Conservation (phyloP, 2,797 vertebrate species). For the Anabas testudineus region DNA sequence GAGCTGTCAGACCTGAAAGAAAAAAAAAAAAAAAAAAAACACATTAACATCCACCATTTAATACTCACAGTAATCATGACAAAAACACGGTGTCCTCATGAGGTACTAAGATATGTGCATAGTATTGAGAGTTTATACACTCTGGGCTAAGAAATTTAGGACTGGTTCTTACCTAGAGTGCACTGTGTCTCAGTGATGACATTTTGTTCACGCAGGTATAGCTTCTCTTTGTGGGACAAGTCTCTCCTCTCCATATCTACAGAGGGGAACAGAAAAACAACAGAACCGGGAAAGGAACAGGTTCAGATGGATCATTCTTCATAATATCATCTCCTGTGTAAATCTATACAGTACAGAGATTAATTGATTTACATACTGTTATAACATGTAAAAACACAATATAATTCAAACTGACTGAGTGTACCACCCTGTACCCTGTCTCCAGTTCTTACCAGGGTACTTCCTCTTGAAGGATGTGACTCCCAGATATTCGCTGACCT, state of each 20-base stretch:
- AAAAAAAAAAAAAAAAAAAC: background rate
- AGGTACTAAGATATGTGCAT: background rate
- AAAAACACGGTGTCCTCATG: background rate
- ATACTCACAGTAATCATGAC: background rate
- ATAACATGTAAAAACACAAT: background rate
- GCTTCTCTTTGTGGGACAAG: slow-evolving; percentile 97
- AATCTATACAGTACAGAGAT: background rate
- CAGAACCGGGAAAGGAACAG: no score
- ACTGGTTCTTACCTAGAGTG: slow-evolving; percentile 89
- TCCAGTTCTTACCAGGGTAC: slow-evolving; percentile 91
- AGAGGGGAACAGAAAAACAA: slow-evolving; percentile 47
- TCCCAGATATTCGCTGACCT: slow-evolving; percentile 98
- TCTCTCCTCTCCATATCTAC: slow-evolving; percentile 98
- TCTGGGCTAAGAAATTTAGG: background rate
- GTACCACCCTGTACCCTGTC: background rate
- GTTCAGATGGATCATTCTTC: background rate
- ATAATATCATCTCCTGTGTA: background rate
- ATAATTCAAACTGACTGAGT: background rate
- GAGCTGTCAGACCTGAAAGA: slow-evolving; percentile 91
- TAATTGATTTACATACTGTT: background rate
- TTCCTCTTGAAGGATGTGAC: slow-evolving; percentile 99
- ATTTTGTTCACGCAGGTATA: slow-evolving; percentile 96
- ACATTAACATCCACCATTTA: background rate
- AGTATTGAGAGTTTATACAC: background rate
- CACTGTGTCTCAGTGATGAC: slow-evolving; percentile 99